Evolutionary conservation across 2,797 vertebrate genomes (phyloP).

Genomic region (Sphenopsis melanotis): DNA sequence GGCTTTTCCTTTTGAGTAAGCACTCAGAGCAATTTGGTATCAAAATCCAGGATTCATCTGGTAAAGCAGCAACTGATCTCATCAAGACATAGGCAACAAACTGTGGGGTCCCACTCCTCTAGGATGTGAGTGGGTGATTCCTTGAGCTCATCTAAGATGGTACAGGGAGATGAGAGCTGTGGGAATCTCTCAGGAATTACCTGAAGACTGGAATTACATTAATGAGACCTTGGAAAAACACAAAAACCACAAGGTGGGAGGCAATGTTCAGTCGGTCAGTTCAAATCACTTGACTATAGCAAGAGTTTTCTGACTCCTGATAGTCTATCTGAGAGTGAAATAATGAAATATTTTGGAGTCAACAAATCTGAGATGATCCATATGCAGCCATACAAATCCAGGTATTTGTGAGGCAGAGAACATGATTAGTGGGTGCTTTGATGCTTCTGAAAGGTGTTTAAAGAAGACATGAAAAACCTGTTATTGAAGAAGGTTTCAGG

Average conservation of each 20-base stretch:
- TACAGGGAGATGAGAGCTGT: not conserved
- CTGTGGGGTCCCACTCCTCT: not conserved
- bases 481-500: not conserved
- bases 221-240: not conserved
- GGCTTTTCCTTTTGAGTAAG: not conserved
- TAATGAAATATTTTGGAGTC: not conserved
- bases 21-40: not conserved
- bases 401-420: not conserved
- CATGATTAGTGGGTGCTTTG: not conserved
- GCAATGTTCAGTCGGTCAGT: not conserved
- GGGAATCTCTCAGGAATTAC: not conserved
- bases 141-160: not conserved
- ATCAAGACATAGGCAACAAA: not conserved
- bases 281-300: not conserved
- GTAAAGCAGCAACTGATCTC: not conserved
- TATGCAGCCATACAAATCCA: not conserved
- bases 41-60: not conserved
- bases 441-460: not conserved
- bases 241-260: fast-evolving
- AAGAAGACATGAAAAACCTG: conserved; percentile 1
- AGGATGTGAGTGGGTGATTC: not conserved
- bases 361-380: not conserved
- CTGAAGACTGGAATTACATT: fast-evolving
- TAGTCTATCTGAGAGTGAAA: not conserved
- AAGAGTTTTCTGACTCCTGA: not conserved